Percentiles rank a stretch among this genome's conserved stretches.
These are phyloP conservation scores for Corydoras sp. DNA, from an alignment of 2,113 vertebrate species.

Conservation along the genomic window DNA sequence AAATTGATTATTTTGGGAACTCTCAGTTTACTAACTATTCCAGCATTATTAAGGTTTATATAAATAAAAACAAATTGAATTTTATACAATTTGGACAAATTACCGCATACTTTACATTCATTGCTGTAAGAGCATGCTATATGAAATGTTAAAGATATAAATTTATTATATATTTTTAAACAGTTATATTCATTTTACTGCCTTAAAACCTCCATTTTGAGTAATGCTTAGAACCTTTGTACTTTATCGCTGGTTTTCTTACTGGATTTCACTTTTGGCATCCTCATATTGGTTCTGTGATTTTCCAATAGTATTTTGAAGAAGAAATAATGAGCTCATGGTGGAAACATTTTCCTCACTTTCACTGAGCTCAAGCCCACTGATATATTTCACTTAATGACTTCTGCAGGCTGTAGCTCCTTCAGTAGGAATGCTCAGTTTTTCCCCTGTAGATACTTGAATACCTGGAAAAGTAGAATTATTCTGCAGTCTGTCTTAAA, in stretches of 20 bases:
- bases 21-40: no score
- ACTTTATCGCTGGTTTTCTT: slow-evolving; percentile 23
- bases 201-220: no score
- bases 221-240: no score
- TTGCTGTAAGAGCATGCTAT: no score
- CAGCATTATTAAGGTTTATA: no score
- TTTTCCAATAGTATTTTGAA: slow-evolving; percentile 62
- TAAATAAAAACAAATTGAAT: no score
- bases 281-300: slow-evolving; percentile 41
- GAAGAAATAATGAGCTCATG: slow-evolving; percentile 73
- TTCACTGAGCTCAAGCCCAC: slow-evolving; percentile 63
- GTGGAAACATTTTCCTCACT: slow-evolving; percentile 69
- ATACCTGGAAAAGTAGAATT: slow-evolving; percentile 63
- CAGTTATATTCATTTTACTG: no score
- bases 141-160: no score
- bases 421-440: slow-evolving; percentile 57
- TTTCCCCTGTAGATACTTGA: slow-evolving; percentile 52
- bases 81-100: no score
- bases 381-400: slow-evolving; percentile 72
- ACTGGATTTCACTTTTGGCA: slow-evolving; percentile 42
- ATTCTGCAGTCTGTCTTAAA: slow-evolving; percentile 34
- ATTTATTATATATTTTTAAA: no score
- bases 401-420: slow-evolving; percentile 64
- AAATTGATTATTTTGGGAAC: no score
- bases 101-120: no score